phyloP scores from a whole-genome alignment of 2,888 invertebrate genomes.

The Nephrocerus scutellatus region DNA sequence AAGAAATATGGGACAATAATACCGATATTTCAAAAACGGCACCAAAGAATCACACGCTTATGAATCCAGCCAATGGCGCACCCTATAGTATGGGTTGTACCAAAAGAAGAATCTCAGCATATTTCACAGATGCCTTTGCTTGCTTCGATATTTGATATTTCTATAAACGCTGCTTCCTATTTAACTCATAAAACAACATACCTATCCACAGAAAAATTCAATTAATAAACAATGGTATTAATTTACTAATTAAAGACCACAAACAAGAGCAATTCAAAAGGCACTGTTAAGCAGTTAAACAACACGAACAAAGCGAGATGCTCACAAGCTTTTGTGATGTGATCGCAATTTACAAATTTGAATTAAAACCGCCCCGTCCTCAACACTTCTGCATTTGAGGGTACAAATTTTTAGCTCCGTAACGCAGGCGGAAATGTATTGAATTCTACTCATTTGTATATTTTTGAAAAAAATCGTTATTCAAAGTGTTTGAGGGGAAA shows the following conservation, averaged over 20 bases:
- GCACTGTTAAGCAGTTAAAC: not conserved
- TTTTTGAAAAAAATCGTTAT: constrained; percentile 9
- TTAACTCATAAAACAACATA: constrained; percentile 4
- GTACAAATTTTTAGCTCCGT: constrained; percentile 9
- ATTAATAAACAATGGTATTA: constrained; percentile 48
- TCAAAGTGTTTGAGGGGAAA: not conserved
- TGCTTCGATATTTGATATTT: constrained; percentile 11
- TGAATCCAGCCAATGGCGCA: no score
- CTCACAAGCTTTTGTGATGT: not conserved
- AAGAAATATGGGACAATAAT: no score
- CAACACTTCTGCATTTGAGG: constrained; percentile 18
- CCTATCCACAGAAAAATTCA: constrained; percentile 26
- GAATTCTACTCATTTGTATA: constrained; percentile 12
- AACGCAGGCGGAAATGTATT: constrained; percentile 20
- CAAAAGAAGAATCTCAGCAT: no score
- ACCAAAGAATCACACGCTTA: no score
- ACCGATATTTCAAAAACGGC: no score
- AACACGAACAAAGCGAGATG: not conserved
- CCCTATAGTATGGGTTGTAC: no score
- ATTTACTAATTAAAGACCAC: constrained; percentile 46
- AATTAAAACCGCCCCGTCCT: no score
- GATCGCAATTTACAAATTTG: constrained; percentile 1
- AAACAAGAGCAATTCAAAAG: constrained; percentile 20
- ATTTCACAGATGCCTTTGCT: no score
- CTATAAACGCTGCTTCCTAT: no score